phyloP scores from a whole-genome alignment of 2,113 vertebrate genomes.

The Bubalus kerabau region DNA sequence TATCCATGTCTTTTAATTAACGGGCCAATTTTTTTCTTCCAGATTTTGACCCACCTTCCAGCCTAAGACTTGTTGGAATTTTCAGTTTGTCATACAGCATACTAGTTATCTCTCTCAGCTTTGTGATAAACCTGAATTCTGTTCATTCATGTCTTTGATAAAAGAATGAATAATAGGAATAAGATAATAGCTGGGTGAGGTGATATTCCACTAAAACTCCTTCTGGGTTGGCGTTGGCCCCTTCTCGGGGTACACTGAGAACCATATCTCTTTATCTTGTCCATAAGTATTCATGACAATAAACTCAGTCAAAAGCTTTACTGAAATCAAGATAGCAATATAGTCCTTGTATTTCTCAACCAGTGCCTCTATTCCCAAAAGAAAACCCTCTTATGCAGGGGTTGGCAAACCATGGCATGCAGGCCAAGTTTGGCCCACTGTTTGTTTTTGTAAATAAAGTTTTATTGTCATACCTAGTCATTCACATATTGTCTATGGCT shows the following conservation, averaged over 20 bases:
- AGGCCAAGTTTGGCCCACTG: neutral
- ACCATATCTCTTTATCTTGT: neutral
- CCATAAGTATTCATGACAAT: neutral
- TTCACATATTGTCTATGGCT: neutral
- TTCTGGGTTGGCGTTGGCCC: neutral
- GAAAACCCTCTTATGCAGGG: neutral
- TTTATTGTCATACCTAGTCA: neutral
- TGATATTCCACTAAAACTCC: neutral
- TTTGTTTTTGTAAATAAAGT: slow-evolving; percentile 21
- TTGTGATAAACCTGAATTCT: neutral
- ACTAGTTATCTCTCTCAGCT: neutral
- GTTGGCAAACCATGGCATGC: neutral
- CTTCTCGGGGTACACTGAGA: neutral
- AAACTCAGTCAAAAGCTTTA: neutral
- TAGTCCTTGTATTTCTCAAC: neutral
- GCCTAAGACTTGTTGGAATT: neutral
- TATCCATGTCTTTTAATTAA: neutral
- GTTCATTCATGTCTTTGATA: neutral
- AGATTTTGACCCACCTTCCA: slow-evolving; percentile 3
- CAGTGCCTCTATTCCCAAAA: neutral
- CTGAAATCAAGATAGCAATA: neutral
- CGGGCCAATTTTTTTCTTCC: neutral
- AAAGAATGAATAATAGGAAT: neutral
- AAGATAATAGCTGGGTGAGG: neutral
- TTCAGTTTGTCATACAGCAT: neutral